Evolutionary conservation across 2,113 vertebrate genomes (phyloP), one percentile per base, ranked within the genome.

Genomic region (Gavia stellata): DNA sequence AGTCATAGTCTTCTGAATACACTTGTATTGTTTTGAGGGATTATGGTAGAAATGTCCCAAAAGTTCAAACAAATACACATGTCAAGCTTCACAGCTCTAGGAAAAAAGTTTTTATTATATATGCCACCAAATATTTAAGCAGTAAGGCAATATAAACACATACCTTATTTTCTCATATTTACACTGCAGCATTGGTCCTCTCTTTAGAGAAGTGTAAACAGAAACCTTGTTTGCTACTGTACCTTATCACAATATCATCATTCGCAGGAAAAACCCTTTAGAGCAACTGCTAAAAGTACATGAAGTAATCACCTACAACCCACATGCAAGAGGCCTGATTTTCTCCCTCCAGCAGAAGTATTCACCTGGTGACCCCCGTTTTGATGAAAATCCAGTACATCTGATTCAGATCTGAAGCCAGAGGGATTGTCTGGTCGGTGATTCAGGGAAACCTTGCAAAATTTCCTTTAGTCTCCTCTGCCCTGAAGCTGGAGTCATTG

Each of bases 41-140:
- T 97, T 98, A 95, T 75, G 68, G 81, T 56, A 94, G 38, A 93
- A 97, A 95, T 88, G 28, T 53, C 88, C 81, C 94, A 88, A 94
- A 97, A 91, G 93, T 97, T 97, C 94, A 97, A 95, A 97, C 88
- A 98, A 95, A 96, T 94, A 95, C 28, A 85, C 44, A 66, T 12
- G 89, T 94, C 94, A 97, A 96, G 75, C 47, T 70, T 92, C 92
- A 92, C 47, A 94, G 88, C 77, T 75, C 74, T 95, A 92, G 94
- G 92, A 97, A 96, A 96, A 86, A 4, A 70, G 79, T 90, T 97
- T 97, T 97, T 95, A 94, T 97, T 95, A 61, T 79, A 81, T 81
- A 89, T 65, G 56, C 73, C 84, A 88, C 82, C 91, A 97, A 97
- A 98, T 97, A 90, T 97, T 96, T 96, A 97, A 96, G 84, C 52